These are phyloP conservation scores for Drosophila nikananu DNA, from an alignment of 1,140 invertebrate species.

Conservation along the genomic window DNA sequence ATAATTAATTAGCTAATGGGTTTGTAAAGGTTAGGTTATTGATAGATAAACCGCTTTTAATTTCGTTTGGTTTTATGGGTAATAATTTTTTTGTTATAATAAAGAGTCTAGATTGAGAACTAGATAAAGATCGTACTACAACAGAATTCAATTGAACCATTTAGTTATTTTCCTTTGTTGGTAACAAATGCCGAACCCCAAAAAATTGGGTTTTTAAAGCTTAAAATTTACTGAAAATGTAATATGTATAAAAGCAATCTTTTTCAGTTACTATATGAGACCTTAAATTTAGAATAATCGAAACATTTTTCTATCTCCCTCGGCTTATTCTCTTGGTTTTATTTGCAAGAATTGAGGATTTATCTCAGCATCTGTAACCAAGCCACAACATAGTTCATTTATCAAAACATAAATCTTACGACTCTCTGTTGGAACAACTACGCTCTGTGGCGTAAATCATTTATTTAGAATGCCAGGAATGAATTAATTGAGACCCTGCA, in stretches of 20 bases:
- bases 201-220: no score
- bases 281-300: neutral
- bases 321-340: neutral
- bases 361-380: neutral
- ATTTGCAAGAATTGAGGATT: neutral
- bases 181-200: neutral
- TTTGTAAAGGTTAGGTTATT: neutral
- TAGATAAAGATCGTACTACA: neutral
- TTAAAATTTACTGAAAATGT: neutral
- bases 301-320: neutral
- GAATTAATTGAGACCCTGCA: slow-evolving; percentile 57
- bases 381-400: slow-evolving; percentile 25
- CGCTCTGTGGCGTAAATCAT: slow-evolving; percentile 29
- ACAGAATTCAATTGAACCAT: neutral
- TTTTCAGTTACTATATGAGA: neutral
- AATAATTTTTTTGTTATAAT: neutral
- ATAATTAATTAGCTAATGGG: slow-evolving; percentile 20
- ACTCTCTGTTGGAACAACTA: slow-evolving; percentile 19
- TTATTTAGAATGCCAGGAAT: slow-evolving; percentile 26
- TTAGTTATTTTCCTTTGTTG: neutral
- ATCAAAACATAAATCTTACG: slow-evolving; percentile 33
- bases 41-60: neutral
- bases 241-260: no score
- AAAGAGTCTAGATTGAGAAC: no score
- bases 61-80: neutral